Evolutionary conservation across 2,888 invertebrate species (phyloP), one percentile per base, ranked within the genome.

Genomic region (Tetheella fluctuosa): DNA sequence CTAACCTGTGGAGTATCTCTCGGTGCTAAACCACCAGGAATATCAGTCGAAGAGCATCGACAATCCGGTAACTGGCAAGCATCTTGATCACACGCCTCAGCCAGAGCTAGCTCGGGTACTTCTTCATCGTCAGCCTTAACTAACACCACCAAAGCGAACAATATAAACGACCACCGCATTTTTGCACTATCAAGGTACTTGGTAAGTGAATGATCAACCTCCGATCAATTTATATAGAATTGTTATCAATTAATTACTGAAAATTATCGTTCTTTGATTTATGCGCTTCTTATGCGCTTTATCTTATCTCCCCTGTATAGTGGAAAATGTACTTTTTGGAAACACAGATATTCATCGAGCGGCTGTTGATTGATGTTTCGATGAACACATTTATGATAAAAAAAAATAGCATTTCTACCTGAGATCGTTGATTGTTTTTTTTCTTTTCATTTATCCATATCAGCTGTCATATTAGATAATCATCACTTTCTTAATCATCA

Each of bases 1-100:
- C 68, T 64, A 79, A 94, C 94, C 88, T 95, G 94, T 12, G 95
- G 95, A 17, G 88, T 90, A 62, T 94, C 82, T 23, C 83, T 77
- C 0, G 86, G 63, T 1, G 61, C 58, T 37, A 95, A 76, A 25
- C 83, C 86, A 60, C 90, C 93, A 48, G 94, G 95, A 63, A 93
- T 91, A 0, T 80, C 69, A 0, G 87, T 85, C 0, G 84, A 77
- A 0, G 94, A 89, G 69, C 95, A 95, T 61, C 91, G 86, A 77
- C 95, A 95, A 55, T 89, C 71, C 0, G 95, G 95, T 1, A 94
- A 79, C 48, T 81, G 73, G 70, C 95, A 95, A 6, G 73, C 69
- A n/a, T 79, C 79, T 4, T 65, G 59, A 65, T 86, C 71, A 74
- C 94, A 94, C 1, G 63, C 25, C 17, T 78, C 74, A 2, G 89